These are phyloP conservation scores for Drosophila burlai DNA, from an alignment of 1,140 invertebrate species.

Conservation along the genomic window DNA sequence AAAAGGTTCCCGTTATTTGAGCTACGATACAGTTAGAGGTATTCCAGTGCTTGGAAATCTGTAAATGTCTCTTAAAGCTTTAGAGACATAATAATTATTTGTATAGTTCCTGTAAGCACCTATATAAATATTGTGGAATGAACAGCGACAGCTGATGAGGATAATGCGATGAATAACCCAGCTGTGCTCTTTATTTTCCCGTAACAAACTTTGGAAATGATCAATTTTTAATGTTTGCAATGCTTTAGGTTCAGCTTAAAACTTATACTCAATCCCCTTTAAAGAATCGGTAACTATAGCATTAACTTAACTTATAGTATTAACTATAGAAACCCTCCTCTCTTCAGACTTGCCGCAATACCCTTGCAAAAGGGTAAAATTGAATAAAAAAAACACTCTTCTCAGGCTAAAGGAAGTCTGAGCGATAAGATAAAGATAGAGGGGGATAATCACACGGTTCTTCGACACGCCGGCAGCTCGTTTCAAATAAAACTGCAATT, in stretches of 20 bases:
- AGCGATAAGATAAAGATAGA: slow-evolving; percentile 38
- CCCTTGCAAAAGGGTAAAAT: background rate
- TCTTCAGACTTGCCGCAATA: background rate
- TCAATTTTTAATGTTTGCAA: background rate
- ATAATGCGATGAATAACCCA: background rate
- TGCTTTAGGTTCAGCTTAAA: background rate
- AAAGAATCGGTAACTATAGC: too few species aligned
- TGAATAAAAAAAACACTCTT: background rate
- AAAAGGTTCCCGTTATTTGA: background rate
- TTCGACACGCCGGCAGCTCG: slow-evolving; percentile 42
- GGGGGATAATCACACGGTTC: slow-evolving; percentile 39
- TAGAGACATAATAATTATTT: background rate
- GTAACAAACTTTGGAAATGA: background rate
- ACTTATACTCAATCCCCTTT: too few species aligned
- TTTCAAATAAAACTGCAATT: slow-evolving; percentile 34
- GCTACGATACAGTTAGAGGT: background rate
- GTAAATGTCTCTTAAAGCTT: background rate
- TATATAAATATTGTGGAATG: background rate
- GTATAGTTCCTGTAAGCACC: too few species aligned
- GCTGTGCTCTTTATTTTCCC: background rate
- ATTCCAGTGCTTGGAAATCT: background rate
- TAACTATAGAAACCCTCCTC: background rate
- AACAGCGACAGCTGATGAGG: background rate
- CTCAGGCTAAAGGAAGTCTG: slow-evolving; percentile 21
- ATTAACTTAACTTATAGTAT: too few species aligned